phyloP scores from a whole-genome alignment of 1,140 invertebrate species.

The Linepithema humile region DNA sequence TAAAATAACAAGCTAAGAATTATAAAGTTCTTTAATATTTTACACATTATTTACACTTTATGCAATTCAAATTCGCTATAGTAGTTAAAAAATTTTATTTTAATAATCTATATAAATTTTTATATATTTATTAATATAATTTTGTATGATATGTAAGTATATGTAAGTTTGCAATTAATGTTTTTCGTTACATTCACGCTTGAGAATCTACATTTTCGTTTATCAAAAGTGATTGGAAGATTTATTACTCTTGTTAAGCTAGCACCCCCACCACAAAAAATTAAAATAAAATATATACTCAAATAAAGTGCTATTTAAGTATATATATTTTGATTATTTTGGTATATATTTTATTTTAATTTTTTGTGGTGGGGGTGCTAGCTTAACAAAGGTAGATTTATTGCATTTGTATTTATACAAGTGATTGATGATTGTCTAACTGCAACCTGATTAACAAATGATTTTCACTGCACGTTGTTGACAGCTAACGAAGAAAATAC shows the following conservation, averaged over 20 bases:
- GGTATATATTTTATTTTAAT: too few relatives aligned
- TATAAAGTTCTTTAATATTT: not conserved
- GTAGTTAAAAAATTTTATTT: not conserved
- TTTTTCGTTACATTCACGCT: too few relatives aligned
- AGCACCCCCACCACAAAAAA: too few relatives aligned
- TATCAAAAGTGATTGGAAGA: too few relatives aligned
- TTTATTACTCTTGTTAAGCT: too few relatives aligned
- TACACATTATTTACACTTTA: not conserved
- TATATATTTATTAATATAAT: not conserved
- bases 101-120: not conserved
- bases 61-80: not conserved
- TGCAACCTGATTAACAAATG: constrained; percentile 76
- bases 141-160: not conserved
- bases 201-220: too few relatives aligned
- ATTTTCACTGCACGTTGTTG: constrained; percentile 83
- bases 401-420: constrained; percentile 21
- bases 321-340: too few relatives aligned
- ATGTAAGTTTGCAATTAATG: not conserved
- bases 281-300: too few relatives aligned
- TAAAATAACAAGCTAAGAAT: not conserved
- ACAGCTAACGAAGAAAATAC: constrained; percentile 86
- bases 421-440: constrained; percentile 24
- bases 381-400: not conserved
- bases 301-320: too few relatives aligned
- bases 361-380: too few relatives aligned